phyloP scores from a whole-genome alignment of 2,113 vertebrate genomes.

The Capra hircus region DNA sequence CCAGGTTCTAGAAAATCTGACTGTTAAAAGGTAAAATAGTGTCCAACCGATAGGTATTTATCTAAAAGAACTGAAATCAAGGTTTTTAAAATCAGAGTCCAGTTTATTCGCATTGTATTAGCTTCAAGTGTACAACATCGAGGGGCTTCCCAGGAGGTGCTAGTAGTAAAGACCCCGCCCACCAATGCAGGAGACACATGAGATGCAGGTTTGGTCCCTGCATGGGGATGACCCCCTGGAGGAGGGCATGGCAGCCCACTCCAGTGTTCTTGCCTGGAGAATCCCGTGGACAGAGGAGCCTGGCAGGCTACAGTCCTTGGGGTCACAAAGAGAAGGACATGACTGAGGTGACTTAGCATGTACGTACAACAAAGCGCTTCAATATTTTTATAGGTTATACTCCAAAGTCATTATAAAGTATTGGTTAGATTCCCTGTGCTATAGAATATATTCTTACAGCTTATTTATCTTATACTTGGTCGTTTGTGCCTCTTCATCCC shows the following conservation, averaged over 20 bases:
- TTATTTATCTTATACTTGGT: neutral
- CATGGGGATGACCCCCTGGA: neutral
- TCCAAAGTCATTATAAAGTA: neutral
- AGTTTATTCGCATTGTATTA: neutral
- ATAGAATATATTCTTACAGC: neutral
- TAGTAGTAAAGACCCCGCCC: accelerated
- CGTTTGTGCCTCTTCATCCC: neutral
- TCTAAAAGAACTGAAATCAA: neutral
- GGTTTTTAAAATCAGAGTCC: neutral
- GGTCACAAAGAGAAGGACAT: neutral
- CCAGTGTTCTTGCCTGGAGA: neutral
- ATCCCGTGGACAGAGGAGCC: neutral
- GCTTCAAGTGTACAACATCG: neutral
- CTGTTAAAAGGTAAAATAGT: neutral
- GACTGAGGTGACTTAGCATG: neutral
- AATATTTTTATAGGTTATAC: neutral
- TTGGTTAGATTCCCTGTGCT: neutral
- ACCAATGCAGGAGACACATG: accelerated
- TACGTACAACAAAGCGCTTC: accelerated
- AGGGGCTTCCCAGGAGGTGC: accelerated
- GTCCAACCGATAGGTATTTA: neutral
- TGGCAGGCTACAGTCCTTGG: accelerated
- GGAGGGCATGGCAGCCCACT: neutral
- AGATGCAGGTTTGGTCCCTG: neutral
- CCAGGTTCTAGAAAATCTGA: neutral